Percentiles rank a stretch among this genome's conserved stretches.
These are phyloP conservation scores for Ovis canadensis DNA, from an alignment of 2,113 vertebrate genomes.

Conservation along the genomic window DNA sequence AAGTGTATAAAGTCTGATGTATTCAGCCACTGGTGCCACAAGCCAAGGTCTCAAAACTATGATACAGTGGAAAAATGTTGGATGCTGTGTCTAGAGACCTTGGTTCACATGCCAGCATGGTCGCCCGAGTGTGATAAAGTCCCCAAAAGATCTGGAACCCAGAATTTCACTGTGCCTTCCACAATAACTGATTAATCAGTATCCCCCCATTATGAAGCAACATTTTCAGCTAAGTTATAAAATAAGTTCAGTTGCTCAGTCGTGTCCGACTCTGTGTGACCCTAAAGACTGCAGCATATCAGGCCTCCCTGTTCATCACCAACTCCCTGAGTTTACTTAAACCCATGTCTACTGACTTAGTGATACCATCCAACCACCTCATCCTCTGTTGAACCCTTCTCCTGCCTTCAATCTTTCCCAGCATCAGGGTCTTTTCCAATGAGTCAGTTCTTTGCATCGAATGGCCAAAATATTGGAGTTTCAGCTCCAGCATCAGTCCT, in stretches of 20 bases:
- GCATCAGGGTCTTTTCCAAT: neutral
- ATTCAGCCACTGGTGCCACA: neutral
- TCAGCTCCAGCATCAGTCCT: neutral
- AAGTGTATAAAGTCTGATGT: neutral
- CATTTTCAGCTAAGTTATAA: neutral
- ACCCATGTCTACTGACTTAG: neutral
- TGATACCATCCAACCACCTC: neutral
- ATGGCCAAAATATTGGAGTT: neutral
- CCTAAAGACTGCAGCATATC: neutral
- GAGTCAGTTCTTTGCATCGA: neutral
- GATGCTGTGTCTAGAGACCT: neutral
- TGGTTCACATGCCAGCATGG: neutral
- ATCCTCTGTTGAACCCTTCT: neutral
- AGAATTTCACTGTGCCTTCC: neutral
- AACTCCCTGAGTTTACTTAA: neutral
- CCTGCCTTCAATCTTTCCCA: neutral
- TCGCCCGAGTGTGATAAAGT: neutral
- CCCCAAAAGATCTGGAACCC: neutral
- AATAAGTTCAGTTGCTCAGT: neutral
- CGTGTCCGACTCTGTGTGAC: accelerated
- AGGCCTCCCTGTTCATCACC: neutral
- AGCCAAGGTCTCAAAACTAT: neutral
- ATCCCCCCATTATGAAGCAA: neutral
- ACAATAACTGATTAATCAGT: neutral
- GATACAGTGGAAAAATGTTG: neutral